Evolutionary conservation across 2,113 vertebrate genomes (phyloP), one percentile per base, ranked within the genome.

Genomic region (Gasterosteus nipponicus): DNA sequence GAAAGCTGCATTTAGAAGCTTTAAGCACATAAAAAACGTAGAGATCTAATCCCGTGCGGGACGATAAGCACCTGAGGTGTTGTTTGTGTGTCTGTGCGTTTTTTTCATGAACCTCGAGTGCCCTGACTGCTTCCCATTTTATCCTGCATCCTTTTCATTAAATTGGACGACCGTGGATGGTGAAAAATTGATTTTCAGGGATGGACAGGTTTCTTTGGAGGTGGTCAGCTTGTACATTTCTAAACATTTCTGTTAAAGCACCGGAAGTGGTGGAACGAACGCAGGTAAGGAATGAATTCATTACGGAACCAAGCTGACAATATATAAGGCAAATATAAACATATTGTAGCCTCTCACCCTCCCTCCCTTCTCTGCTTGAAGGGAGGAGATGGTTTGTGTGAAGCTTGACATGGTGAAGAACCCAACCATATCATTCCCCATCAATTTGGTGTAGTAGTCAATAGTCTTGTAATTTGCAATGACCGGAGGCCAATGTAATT

Each of bases 221-320:
- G 74, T 84, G 81, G 89, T 89, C 81, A 87, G 70, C 69, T 86
- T 86, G 89, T 90, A 87, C 86, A 89, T 88, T 89, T 88, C 91
- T 80, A 70, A 89, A 87, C 75, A 78, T 85, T 85, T 82, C 72
- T 11, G 42, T 84, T 89, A 82, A 86, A 83, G 58, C 71, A 22
- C 53, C 0, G 16, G 82, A 69, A 75, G 58, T 57, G 63, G 64
- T 19, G 63, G 69, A 87, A 85, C 19, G 60, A 83, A 81, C 26
- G 1, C 44, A 78, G 68, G 72, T 78, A 26, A 1, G 22, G 22
- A 85, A 87, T 85, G 70, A 86, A 90, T 92, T 86, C 76, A 87
- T 89, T 89, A 89, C 89, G 84, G 56, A 60, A 62, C 66, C 62
- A 60, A 69, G 67, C 67, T 76, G 63, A 83, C 73, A 73, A 70